phyloP scores from a whole-genome alignment of 2,797 vertebrate species.

The Sphenopsis melanotis region DNA sequence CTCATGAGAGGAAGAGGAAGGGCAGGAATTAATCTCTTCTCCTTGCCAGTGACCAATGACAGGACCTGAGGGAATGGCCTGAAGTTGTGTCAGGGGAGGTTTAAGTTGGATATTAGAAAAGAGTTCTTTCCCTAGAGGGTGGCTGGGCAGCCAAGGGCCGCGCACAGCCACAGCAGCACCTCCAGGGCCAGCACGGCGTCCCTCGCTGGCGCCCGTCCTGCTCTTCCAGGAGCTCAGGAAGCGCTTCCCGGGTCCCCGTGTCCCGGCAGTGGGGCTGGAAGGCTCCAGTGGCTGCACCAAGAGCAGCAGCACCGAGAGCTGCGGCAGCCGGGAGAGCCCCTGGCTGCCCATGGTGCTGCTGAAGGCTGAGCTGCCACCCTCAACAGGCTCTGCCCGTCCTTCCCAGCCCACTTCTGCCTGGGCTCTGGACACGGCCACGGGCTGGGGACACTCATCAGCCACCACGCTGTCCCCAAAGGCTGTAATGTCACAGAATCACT shows the following conservation, averaged over 20 bases:
- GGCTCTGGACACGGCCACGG: rapidly evolving
- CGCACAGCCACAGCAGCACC: rapidly evolving
- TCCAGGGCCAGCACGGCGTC: rapidly evolving
- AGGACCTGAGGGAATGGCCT: neutral
- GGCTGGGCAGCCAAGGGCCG: neutral
- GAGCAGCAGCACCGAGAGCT: neutral
- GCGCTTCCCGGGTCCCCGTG: neutral
- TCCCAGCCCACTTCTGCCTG: neutral
- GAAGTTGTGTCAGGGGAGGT: neutral
- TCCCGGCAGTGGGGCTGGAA: neutral
- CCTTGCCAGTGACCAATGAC: neutral
- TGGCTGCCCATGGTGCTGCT: neutral
- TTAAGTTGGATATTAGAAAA: neutral
- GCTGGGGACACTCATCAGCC: neutral
- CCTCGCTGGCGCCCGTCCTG: rapidly evolving
- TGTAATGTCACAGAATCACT: neutral
- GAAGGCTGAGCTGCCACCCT: neutral
- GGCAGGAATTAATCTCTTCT: neutral
- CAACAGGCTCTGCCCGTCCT: neutral
- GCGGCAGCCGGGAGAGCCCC: neutral
- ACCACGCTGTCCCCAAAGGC: rapidly evolving
- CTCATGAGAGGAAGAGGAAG: neutral
- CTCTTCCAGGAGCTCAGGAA: neutral
- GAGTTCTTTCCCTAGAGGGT: neutral
- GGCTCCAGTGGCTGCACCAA: neutral